Base-by-base conservation (phyloP, 2,113 vertebrate species). In the Sapajus apella region DNA sequence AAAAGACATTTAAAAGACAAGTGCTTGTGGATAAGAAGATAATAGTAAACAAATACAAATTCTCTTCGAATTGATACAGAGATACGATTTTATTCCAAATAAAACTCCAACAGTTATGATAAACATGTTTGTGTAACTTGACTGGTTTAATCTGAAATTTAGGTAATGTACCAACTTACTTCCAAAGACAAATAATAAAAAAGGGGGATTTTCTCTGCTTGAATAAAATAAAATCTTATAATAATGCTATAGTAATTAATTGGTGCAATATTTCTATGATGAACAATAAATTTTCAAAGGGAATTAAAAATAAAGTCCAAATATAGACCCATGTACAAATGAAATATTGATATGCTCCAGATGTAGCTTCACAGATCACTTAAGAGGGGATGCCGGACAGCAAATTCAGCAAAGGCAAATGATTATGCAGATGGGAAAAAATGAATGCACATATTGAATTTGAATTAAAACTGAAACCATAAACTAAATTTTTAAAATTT, bases 141-240 rank as follows among this genome's bases (percentile, higher is more conserved):
- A 87, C 93, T 66, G 55, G 5, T 43, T 79, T 45, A 84, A 52
- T 93, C 25, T 93, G 61, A 97, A 95, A 83, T 72, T 72, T 77
- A 86, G 52, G 8, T 87, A 30, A 40, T 81, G 72, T 8, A 45
- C 72, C 4, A 83, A 83, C 52, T 66, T 93, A 87, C 11, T 58
- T 77, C 3, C 82, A 17, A 84, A 92, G 52, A 87, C 10, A 75
- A 83, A 70, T 18, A 58, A 52, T 45, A 92, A 56, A 32, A 68
- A 45, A 88, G 1, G 23, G 27, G 7, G 6, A 43, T 21, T 75
- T 83, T 55, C 23, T 6, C 25, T 76, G 9, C 12, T 32, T n/a
- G 21, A 52, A 27, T 6, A 52, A 90, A 83, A 66, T 10, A 95
- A 75, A 85, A 9, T 16, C 12, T 32, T 83, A 32, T 56, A 37